Evolutionary conservation across 2,797 vertebrate species (phyloP).

Genomic region (Aselliscus stoliczkanus): DNA sequence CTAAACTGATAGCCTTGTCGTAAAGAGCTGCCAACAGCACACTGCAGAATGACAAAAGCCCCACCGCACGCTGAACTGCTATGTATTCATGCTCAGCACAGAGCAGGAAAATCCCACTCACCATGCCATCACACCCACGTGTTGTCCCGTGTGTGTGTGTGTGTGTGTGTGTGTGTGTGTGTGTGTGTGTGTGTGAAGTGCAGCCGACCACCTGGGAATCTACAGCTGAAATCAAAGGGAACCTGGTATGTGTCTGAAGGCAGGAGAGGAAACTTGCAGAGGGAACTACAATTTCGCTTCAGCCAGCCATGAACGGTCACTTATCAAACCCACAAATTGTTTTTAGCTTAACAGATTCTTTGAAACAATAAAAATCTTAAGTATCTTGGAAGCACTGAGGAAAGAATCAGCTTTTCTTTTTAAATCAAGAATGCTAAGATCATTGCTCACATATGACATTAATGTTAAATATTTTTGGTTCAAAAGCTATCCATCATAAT

Average conservation of each 20-base stretch:
- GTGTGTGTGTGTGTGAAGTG: neutral
- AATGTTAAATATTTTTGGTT: conserved; percentile 14
- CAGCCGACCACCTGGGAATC: neutral
- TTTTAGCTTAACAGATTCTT: neutral
- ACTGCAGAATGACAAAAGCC: neutral
- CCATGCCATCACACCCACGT: neutral
- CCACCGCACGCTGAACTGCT: neutral
- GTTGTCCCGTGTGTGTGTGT: neutral
- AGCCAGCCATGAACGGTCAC: neutral
- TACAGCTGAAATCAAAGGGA: neutral
- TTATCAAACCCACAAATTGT: conserved; percentile 21
- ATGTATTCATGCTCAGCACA: neutral
- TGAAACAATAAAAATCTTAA: neutral
- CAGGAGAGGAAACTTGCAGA: neutral
- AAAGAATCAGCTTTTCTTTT: neutral
- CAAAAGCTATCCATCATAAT: neutral
- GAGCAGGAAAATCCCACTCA: neutral
- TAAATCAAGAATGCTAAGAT: neutral
- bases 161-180: neutral
- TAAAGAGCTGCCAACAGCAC: neutral
- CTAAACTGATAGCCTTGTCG: neutral
- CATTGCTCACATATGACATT: neutral
- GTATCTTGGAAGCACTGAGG: neutral
- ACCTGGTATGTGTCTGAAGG: neutral
- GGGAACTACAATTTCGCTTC: neutral